A percentile compares a stretch with the other conserved stretches of the same genome.
Conservation (phyloP, 2,113 vertebrate species). For the Xyliphius kryptos region DNA sequence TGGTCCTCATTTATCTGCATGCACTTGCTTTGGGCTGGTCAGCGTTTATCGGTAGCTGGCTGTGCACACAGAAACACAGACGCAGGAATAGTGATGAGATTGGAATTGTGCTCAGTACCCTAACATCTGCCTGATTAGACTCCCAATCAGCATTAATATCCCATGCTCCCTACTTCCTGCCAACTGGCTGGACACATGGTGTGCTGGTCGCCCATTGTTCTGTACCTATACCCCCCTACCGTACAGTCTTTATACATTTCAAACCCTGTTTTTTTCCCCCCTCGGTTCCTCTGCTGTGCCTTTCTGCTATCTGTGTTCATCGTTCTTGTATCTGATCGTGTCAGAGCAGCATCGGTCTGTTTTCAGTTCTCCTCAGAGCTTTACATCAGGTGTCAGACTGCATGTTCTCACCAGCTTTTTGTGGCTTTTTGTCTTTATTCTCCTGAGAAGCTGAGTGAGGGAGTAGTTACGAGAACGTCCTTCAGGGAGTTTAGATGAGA, state of each 20-base stretch:
- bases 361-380: no score
- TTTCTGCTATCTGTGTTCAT: no score
- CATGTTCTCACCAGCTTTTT: no score
- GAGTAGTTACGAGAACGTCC: no score
- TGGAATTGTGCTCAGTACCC: constrained; percentile 31
- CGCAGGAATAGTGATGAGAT: constrained; percentile 11
- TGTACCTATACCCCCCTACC: not conserved
- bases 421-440: no score
- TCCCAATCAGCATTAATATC: constrained; percentile 39
- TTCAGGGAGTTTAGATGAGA: no score
- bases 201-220: not conserved
- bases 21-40: not conserved
- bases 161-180: not conserved
- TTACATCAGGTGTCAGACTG: no score
- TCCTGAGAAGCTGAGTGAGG: no score
- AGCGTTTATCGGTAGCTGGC: constrained; percentile 25
- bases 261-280: not conserved
- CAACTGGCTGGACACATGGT: not conserved
- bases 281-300: not conserved
- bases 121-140: constrained; percentile 33
- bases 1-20: constrained; percentile 26
- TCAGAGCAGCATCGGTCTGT: no score
- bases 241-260: not conserved
- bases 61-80: constrained; percentile 7
- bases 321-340: no score